A percentile compares a stretch with the other conserved stretches of the same genome.
Evolutionary conservation across 2,888 invertebrate species (phyloP).

Genomic region (Polyploca ridens): DNA sequence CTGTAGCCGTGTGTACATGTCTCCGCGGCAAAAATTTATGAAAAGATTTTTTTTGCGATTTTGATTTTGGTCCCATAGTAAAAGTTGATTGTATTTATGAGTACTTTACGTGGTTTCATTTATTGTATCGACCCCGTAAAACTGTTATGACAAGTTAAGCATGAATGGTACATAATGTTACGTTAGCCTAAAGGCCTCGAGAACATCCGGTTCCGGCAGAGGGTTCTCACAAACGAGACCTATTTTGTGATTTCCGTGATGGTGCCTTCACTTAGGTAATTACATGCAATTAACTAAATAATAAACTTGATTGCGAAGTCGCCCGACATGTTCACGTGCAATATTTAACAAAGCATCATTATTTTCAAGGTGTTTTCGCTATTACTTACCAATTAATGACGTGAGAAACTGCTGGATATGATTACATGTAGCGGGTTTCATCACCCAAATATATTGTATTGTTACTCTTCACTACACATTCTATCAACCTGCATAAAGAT

Average conservation of each 20-base stretch:
- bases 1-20: too few species aligned
- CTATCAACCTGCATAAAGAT: background rate
- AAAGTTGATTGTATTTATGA: too few species aligned
- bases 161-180: background rate
- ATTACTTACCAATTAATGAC: constrained; percentile 25
- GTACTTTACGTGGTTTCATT: too few species aligned
- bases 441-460: background rate
- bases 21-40: too few species aligned
- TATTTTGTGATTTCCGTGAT: constrained; percentile 69
- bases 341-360: constrained; percentile 51
- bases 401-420: background rate
- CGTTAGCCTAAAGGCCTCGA: constrained; percentile 60
- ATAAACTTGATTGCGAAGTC: constrained; percentile 52
- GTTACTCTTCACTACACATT: background rate
- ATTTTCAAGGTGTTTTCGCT: constrained; percentile 51
- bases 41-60: too few species aligned
- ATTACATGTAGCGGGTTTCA: constrained; percentile 3
- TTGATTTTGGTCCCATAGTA: too few species aligned
- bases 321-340: constrained; percentile 41
- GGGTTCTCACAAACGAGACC: constrained; percentile 66
- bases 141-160: background rate
- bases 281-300: constrained; percentile 57
- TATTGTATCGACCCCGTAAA: too few species aligned
- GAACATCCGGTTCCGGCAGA: constrained; percentile 71
- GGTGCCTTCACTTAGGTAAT: constrained; percentile 49